These are phyloP conservation scores for Catharus bicknelli DNA, from an alignment of 2,113 vertebrate species.

Conservation along the genomic window DNA sequence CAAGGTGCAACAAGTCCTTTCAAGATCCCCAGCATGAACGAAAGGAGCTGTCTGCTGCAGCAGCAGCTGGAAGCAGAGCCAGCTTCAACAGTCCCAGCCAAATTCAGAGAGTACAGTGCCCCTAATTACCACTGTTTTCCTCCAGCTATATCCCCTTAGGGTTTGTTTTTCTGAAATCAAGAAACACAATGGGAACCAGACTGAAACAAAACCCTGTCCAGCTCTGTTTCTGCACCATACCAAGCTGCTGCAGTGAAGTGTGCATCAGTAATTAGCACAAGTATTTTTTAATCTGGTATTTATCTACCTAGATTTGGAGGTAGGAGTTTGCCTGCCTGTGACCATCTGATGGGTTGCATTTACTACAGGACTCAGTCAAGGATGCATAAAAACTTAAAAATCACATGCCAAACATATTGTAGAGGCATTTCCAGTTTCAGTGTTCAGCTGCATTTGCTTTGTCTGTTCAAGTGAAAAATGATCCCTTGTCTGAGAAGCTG, in stretches of 20 bases:
- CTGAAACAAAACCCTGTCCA: not conserved
- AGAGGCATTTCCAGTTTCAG: not conserved
- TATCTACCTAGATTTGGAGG: not conserved
- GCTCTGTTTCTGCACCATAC: not conserved
- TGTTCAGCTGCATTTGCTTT: not conserved
- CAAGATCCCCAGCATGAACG: not conserved
- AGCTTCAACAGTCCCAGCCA: not conserved
- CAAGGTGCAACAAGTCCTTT: not conserved
- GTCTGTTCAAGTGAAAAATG: conserved; percentile 18
- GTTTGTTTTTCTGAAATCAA: not conserved
- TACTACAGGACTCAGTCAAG: not conserved
- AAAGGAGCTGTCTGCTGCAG: not conserved
- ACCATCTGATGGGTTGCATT: not conserved
- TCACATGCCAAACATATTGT: not conserved
- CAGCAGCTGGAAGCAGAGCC: not conserved
- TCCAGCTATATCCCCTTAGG: not conserved
- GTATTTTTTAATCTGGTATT: not conserved
- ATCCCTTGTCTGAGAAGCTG: not conserved
- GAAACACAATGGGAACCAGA: not conserved
- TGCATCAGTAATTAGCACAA: fast-evolving
- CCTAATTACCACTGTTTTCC: not conserved
- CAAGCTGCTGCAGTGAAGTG: not conserved
- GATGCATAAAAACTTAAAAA: not conserved
- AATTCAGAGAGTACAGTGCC: fast-evolving
- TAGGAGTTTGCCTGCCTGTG: not conserved